Base-by-base conservation (phyloP, 2,797 vertebrate genomes). In the Falco peregrinus region DNA sequence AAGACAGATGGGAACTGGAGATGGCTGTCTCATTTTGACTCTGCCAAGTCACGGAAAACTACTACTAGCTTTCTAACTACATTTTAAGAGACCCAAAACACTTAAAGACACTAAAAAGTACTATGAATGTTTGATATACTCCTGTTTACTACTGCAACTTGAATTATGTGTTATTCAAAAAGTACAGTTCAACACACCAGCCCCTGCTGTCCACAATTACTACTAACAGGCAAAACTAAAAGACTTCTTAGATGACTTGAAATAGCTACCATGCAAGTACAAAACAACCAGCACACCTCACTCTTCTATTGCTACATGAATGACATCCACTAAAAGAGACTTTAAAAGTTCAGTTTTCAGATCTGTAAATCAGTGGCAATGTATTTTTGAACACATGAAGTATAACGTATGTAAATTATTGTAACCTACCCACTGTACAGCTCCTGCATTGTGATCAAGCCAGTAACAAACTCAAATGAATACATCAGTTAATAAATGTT, bases 391-490 rank as follows among this genome's bases (percentile, higher is more conserved):
- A 43, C 21, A 37, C 2, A 26, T 31, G 56, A 78, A 67, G 45
- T 39, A 28, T 2, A 31, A 37, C 2, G 5, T 29, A 67, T 0
- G 1, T 39, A 54, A 22, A 57, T 48, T 5, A 64, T 5, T 47
- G 29, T 41, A 47, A 57, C 8, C 11, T 18, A n/a, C 6, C 31
- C 35, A 25, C 22, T 37, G 10, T 21, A 45, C 33, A 51, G 21
- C 37, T 56, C 13, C 7, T 67, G 37, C 15, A 35, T 5, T 51
- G 25, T 41, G 51, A 57, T n/a, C 31, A 65, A 87, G 45, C 7
- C 35, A 75, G 5, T 29, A 60, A 65, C 16, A 76, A 84, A 61
- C 5, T 10, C 29, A 65, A 79, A 41, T 15, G 9, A 67, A 54
- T 12, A 45, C 8, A 50, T 45, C 25, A 29, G 16, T 25, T 57